Percentiles rank a stretch among this genome's conserved stretches.
Evolutionary conservation across 2,113 vertebrate species (phyloP).

Genomic region (Panthera uncia): DNA sequence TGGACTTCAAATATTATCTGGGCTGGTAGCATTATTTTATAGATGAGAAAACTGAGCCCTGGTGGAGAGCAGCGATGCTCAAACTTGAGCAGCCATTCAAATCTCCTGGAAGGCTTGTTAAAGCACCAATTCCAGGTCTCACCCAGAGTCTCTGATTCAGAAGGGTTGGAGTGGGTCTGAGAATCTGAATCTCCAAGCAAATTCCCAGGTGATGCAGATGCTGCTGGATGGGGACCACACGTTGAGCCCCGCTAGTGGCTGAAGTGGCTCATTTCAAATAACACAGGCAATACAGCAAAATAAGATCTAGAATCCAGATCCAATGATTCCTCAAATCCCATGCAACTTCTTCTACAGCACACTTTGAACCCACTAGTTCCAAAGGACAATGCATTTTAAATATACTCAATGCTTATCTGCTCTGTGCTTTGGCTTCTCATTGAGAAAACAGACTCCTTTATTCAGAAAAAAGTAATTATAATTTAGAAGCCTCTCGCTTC

Average conservation of each 20-base stretch:
- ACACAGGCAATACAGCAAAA: background rate
- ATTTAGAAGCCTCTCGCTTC: background rate
- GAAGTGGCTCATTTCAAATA: background rate
- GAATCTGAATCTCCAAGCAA: background rate
- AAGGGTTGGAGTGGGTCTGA: background rate
- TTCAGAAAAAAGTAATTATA: background rate
- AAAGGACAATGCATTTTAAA: background rate
- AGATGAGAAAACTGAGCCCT: background rate
- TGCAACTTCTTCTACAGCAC: background rate
- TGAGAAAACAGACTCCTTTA: background rate
- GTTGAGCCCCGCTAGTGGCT: background rate
- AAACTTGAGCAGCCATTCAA: fast-evolving
- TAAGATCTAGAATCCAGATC: background rate
- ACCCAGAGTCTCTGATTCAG: background rate
- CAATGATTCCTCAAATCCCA: background rate
- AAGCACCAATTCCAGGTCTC: background rate
- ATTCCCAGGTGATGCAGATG: background rate
- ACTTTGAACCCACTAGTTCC: background rate
- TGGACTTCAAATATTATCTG: background rate
- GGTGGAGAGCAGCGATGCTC: background rate
- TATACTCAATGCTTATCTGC: background rate
- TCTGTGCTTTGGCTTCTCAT: background rate
- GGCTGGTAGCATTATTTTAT: background rate
- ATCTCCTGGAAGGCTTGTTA: too few species aligned
- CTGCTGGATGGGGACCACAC: background rate